These are phyloP conservation scores for Cuniculus paca DNA, from an alignment of 2,797 vertebrate genomes.

Conservation along the genomic window DNA sequence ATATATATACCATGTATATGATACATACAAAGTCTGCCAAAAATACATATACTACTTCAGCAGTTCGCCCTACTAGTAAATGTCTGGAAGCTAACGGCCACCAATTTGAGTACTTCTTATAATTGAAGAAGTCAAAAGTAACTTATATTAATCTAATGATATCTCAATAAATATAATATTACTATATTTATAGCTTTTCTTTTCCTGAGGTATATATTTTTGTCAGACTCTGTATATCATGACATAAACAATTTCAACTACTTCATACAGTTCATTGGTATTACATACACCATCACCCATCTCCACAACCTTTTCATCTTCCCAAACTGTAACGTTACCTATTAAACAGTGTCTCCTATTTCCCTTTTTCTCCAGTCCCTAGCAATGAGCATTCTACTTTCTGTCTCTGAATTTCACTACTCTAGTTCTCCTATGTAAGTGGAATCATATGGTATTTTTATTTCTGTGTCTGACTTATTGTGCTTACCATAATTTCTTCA, in stretches of 20 bases:
- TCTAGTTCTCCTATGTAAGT: background rate
- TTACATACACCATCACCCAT: background rate
- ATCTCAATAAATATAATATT: background rate
- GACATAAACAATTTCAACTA: background rate
- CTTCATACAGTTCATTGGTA: background rate
- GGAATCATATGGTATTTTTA: background rate
- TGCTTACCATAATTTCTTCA: background rate
- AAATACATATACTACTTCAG: background rate
- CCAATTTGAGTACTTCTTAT: background rate
- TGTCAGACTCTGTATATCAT: background rate
- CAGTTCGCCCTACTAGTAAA: background rate
- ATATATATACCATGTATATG: background rate
- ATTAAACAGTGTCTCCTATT: background rate
- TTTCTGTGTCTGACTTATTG: background rate
- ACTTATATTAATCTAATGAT: background rate
- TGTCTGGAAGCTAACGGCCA: background rate
- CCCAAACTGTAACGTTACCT: background rate
- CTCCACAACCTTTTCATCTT: background rate
- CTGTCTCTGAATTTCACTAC: background rate
- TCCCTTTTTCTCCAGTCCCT: too few relatives aligned
- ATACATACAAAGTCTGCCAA: background rate
- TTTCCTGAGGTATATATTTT: background rate
- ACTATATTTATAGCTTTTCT: background rate
- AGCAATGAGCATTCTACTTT: background rate
- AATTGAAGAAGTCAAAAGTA: background rate